A percentile compares a stretch with the other conserved stretches of the same genome.
Evolutionary conservation across 2,888 invertebrate genomes (phyloP).

Genomic region (Leuctra nigra): DNA sequence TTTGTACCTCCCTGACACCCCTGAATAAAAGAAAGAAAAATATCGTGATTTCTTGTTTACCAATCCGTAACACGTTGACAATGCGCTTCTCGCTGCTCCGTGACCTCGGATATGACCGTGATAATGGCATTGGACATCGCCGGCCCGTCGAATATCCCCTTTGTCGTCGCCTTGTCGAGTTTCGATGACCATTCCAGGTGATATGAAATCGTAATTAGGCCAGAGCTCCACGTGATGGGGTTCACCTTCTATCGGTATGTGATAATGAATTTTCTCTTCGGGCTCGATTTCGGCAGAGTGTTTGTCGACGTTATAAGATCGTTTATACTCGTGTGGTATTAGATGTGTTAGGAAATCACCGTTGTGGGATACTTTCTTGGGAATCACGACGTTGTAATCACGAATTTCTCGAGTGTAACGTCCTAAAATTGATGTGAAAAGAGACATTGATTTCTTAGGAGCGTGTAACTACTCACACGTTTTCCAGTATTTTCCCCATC

Average conservation of each 20-base stretch:
- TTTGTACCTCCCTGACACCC: too few relatives aligned
- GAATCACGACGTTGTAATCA: constrained; percentile 52
- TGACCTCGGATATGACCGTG: constrained; percentile 39
- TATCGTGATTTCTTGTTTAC: too few relatives aligned
- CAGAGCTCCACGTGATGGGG: constrained; percentile 40
- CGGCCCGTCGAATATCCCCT: constrained; percentile 32
- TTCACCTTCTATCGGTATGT: constrained; percentile 36
- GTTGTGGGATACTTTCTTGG: constrained; percentile 51
- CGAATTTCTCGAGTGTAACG: not conserved
- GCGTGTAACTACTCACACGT: too few relatives aligned
- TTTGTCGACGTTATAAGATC: not conserved
- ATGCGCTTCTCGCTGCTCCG: constrained; percentile 36
- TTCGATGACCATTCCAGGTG: constrained; percentile 38
- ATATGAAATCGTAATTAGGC: constrained; percentile 38
- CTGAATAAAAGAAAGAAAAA: too few relatives aligned
- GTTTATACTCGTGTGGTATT: constrained; percentile 10
- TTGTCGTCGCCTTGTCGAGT: constrained; percentile 32
- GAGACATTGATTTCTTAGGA: too few relatives aligned
- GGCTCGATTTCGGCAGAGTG: not conserved
- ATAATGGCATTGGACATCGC: constrained; percentile 40
- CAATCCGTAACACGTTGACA: constrained; percentile 42
- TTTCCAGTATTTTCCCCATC: too few relatives aligned
- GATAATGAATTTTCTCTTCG: constrained; percentile 38
- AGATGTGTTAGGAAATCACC: constrained; percentile 50
- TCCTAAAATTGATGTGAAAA: not conserved